Conservation (phyloP, 1,140 invertebrate species). For the Ylistrum balloti region DNA sequence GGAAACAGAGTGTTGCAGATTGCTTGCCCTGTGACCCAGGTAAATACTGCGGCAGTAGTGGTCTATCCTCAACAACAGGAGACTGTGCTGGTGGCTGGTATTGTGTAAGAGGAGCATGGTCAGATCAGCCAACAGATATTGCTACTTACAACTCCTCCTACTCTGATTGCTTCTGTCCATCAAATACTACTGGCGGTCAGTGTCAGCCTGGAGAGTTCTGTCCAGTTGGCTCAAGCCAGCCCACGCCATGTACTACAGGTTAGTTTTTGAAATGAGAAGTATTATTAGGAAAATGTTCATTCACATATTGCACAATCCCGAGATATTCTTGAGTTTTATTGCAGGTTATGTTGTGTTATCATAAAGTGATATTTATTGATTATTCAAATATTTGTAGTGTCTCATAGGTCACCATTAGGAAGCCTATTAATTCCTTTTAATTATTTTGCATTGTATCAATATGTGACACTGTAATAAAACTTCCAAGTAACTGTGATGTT, state of each 20-base stretch:
- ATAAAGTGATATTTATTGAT: too few species aligned
- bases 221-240: slow-evolving; percentile 73
- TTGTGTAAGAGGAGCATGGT: slow-evolving; percentile 77
- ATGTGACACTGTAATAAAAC: too few species aligned
- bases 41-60: slow-evolving; percentile 74
- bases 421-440: too few species aligned
- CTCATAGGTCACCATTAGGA: too few species aligned
- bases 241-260: slow-evolving; percentile 74
- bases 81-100: slow-evolving; percentile 78
- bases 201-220: slow-evolving; percentile 78
- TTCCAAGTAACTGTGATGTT: slow-evolving; percentile 75
- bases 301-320: too few species aligned
- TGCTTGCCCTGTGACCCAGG: slow-evolving; percentile 77
- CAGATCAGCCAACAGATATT: slow-evolving; percentile 72
- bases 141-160: slow-evolving; percentile 70
- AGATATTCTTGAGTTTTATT: slow-evolving; percentile 3
- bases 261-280: too few species aligned
- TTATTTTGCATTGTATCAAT: too few species aligned
- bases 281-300: too few species aligned
- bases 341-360: too few species aligned
- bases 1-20: slow-evolving; percentile 68
- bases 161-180: slow-evolving; percentile 74
- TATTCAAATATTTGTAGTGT: too few species aligned
- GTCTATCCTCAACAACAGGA: slow-evolving; percentile 69
- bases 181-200: slow-evolving; percentile 78